Base-by-base conservation (phyloP, 2,797 vertebrate species). In the Enteromius radiatus region DNA sequence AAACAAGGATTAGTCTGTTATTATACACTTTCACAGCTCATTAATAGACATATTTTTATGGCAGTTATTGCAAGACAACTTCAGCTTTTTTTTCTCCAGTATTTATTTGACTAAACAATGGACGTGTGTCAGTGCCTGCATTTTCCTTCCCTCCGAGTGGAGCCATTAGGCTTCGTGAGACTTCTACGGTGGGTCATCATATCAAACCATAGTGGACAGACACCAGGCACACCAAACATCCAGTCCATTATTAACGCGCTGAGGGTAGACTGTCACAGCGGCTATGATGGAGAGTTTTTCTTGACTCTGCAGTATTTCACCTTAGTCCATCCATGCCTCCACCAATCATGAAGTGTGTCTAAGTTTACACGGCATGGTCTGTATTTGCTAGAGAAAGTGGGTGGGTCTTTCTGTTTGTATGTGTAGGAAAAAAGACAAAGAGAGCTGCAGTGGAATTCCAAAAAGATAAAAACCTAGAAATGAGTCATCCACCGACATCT, bases 1-100 rank as follows among this genome's bases (percentile, higher is more conserved):
- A 85, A 77, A 76, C 65, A 81, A 68, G 56, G 74, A 81, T 84
- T 84, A 84, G 73, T 73, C 15, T 80, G 83, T 83, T 86, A 83
- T 80, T 80, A 23, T 28, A 75, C 76, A 43, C 80, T 84, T 88
- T 84, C 82, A 86, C 85, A 88, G 85, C 80, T 88, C 82, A 80
- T 78, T 88, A 83, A 88, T 80, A 82, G 52, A 81, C 52, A 45
- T 80, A 69, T 77, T 87, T 88, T 71, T 76, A 84, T 85, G 84
- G 80, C 33, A 45, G 79, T 73, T 86, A 76, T 68, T 80, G 71
- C 77, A 73, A 81, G 49, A 83, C 80, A 69, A 85, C 52, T 77
- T 38, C 71, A 70, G 4, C 63, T 63, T 76, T 69, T 64, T 45
- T 76, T 69, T 64, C 38, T 54, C n/a, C 8, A 33, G 33, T 61